Evolutionary conservation across 2,888 invertebrate species (phyloP).

Genomic region (Axea sp.): DNA sequence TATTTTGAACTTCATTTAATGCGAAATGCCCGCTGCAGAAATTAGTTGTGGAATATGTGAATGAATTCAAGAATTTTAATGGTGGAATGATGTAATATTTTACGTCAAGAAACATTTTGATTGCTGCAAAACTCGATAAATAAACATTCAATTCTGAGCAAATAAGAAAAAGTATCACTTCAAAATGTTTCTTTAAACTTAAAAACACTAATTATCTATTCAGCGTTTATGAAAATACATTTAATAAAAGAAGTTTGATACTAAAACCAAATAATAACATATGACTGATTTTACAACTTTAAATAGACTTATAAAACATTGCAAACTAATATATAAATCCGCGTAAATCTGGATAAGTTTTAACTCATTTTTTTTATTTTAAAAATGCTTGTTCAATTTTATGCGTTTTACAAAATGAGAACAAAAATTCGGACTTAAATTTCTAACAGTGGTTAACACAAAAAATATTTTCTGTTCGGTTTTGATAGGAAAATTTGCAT

Average conservation of each 20-base stretch:
- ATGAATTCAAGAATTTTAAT: too few relatives aligned
- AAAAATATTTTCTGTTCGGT: background rate
- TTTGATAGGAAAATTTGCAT: slow-evolving; percentile 7
- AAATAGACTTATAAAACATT: background rate
- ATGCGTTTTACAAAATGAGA: background rate
- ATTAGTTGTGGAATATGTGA: background rate
- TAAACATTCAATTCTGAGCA: too few relatives aligned
- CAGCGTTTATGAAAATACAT: slow-evolving; percentile 1
- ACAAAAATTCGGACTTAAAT: background rate
- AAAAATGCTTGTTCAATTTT: slow-evolving; percentile 22
- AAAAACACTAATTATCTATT: too few relatives aligned
- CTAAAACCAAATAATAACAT: background rate
- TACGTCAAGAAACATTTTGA: too few relatives aligned
- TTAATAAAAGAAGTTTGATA: background rate
- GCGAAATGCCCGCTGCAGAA: background rate
- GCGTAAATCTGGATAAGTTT: slow-evolving; percentile 11
- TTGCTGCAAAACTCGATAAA: too few relatives aligned
- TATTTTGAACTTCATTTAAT: slow-evolving; percentile 7
- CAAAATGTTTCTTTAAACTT: too few relatives aligned
- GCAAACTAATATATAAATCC: background rate
- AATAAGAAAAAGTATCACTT: too few relatives aligned
- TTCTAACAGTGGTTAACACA: too few relatives aligned
- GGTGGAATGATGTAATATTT: too few relatives aligned
- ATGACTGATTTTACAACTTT: slow-evolving; percentile 16
- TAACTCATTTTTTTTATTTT: slow-evolving; percentile 1